Evolutionary conservation across 1,140 invertebrate genomes (phyloP).

Genomic region (Adoxophyes honmai): DNA sequence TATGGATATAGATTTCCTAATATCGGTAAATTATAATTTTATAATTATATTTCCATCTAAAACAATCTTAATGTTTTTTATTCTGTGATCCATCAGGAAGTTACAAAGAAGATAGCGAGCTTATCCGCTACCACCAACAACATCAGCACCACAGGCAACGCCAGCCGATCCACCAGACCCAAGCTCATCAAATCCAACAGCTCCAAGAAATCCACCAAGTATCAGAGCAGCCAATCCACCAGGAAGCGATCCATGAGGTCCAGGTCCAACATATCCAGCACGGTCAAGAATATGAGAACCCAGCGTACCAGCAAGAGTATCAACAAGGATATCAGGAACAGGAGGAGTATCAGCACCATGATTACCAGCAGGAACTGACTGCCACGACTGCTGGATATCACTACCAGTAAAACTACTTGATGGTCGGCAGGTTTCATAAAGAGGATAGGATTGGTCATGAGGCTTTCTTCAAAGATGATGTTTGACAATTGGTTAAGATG

Average conservation of each 20-base stretch:
- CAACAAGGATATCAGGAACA: neutral
- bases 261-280: neutral
- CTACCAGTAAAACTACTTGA: no score
- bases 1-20: no score
- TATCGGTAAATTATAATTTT: no score
- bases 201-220: neutral
- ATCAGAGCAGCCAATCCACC: neutral
- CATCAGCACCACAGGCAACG: neutral
- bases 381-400: neutral
- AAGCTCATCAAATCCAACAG: neutral
- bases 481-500: no score
- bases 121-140: neutral
- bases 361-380: neutral
- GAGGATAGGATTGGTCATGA: no score
- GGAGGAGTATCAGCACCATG: neutral
- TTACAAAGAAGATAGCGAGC: conserved; percentile 4
- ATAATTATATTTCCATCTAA: no score
- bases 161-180: neutral
- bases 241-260: neutral
- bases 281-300: neutral
- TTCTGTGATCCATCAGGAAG: neutral
- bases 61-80: no score
- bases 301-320: neutral
- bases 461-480: no score
- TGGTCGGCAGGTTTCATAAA: no score